Conservation (phyloP, 1,140 invertebrate species). For the Trichonephila inaurata region DNA sequence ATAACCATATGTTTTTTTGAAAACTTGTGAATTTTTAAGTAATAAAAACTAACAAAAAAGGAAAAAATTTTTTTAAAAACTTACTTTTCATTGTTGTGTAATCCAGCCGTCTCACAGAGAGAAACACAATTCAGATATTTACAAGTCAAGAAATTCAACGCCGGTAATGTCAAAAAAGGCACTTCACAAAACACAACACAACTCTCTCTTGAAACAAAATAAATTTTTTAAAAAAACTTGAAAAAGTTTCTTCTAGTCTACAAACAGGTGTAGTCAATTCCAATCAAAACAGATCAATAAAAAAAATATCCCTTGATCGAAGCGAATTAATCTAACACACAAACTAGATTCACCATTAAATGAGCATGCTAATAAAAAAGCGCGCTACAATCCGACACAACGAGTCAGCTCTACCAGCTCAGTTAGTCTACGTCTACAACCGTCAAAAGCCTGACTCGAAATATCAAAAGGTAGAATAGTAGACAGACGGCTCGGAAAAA, state of each 20-base stretch:
- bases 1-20: no score
- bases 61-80: neutral
- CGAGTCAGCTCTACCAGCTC: neutral
- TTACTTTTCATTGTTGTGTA: constrained; percentile 8
- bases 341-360: neutral
- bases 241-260: neutral
- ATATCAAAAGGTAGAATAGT: constrained; percentile 67
- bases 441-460: constrained; percentile 55
- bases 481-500: constrained; percentile 59
- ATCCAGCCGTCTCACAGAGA: neutral
- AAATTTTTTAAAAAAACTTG: neutral
- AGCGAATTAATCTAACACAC: neutral
- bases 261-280: neutral
- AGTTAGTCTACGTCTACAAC: constrained; percentile 8
- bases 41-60: neutral
- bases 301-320: constrained; percentile 42
- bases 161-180: constrained; percentile 1
- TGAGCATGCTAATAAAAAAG: neutral
- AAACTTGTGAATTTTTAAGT: no score
- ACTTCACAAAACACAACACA: neutral
- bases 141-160: neutral
- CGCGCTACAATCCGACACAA: neutral
- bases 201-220: neutral
- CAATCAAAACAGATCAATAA: neutral
- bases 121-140: neutral